Conservation (phyloP, 2,797 vertebrate species). For the Pteronotus mesoamericanus region DNA sequence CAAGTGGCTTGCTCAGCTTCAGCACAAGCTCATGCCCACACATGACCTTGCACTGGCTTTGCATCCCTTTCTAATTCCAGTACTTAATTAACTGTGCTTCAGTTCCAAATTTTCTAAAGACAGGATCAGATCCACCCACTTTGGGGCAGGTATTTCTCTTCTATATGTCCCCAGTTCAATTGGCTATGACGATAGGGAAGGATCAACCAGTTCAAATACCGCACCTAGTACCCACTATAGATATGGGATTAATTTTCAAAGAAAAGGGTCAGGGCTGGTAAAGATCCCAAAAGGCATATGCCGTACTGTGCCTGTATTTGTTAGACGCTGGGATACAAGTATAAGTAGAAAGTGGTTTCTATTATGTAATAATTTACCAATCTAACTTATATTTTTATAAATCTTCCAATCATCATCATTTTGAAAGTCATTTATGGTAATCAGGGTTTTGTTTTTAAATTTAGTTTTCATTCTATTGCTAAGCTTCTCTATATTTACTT, state of each 20-base stretch:
- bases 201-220: not conserved
- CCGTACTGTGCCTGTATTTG: not conserved
- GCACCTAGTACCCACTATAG: not conserved
- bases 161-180: not conserved
- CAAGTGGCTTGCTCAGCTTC: not conserved
- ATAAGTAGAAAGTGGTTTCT: not conserved
- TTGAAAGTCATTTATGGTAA: constrained; percentile 2
- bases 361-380: not conserved
- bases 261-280: not conserved
- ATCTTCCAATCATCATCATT: not conserved
- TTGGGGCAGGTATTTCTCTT: not conserved
- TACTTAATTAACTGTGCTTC: not conserved
- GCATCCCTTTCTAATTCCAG: not conserved
- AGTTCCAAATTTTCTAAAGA: not conserved
- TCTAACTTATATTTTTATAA: not conserved
- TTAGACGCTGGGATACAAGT: not conserved
- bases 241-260: not conserved
- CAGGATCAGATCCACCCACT: not conserved
- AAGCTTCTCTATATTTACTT: constrained; percentile 23
- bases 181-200: not conserved
- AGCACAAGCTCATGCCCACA: not conserved
- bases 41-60: not conserved
- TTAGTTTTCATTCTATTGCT: constrained; percentile 25
- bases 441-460: not conserved
- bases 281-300: not conserved